Evolutionary conservation across 1,140 invertebrate species (phyloP).

Genomic region (Drosophila pseudoananassae): DNA sequence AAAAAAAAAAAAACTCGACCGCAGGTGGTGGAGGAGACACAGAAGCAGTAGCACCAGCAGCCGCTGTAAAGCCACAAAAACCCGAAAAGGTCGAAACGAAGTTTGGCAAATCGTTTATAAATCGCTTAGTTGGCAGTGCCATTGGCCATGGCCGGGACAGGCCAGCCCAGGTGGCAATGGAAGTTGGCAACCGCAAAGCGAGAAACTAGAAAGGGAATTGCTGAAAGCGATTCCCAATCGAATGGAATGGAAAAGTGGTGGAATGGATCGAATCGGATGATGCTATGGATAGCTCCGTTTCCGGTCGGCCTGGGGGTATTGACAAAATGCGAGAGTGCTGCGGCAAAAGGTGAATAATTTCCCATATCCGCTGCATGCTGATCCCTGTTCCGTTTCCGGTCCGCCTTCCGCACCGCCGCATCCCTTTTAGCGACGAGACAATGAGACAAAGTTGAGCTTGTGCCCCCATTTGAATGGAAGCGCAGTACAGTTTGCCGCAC

Average conservation of each 20-base stretch:
- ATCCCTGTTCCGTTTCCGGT: slow-evolving; percentile 57
- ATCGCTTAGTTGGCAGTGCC: slow-evolving; percentile 66
- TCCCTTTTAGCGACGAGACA: slow-evolving; percentile 38
- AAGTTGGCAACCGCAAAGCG: slow-evolving; percentile 33
- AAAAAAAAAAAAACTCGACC: slow-evolving; percentile 55
- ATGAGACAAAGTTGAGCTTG: slow-evolving; percentile 31
- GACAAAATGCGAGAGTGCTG: slow-evolving; percentile 3
- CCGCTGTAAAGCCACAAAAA: slow-evolving; percentile 47
- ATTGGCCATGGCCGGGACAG: slow-evolving; percentile 19
- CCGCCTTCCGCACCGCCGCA: slow-evolving; percentile 24
- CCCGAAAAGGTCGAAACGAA: slow-evolving; percentile 65
- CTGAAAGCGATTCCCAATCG: slow-evolving; percentile 41
- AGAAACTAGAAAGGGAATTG: slow-evolving; percentile 13
- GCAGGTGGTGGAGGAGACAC: slow-evolving; percentile 44
- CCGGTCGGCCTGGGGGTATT: slow-evolving; percentile 7
- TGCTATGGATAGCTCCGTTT: slow-evolving; percentile 40
- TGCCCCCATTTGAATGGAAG: slow-evolving; percentile 2
- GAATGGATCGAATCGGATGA: slow-evolving; percentile 11
- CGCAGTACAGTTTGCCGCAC: slow-evolving; percentile 20
- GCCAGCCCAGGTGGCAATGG: slow-evolving; percentile 22
- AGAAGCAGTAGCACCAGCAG: slow-evolving; percentile 1
- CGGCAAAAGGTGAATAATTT: slow-evolving; percentile 74
- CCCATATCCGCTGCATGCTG: slow-evolving; percentile 73
- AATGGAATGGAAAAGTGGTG: not conserved
- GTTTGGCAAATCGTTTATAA: slow-evolving; percentile 78